These are phyloP conservation scores for Melinaea marsaeus DNA, from an alignment of 2,888 invertebrate genomes.

Conservation along the genomic window DNA sequence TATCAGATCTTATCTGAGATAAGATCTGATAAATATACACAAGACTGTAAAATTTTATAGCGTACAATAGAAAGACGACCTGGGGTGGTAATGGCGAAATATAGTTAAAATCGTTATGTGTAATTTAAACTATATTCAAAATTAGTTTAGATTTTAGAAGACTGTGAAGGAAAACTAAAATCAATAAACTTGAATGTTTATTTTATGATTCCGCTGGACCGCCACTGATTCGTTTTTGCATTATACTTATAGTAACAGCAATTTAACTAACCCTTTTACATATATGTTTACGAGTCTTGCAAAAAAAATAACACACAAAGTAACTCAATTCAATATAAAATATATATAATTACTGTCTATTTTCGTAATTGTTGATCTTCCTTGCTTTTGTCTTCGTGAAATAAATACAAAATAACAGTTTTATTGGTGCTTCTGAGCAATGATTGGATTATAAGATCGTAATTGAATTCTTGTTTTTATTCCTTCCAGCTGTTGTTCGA, in stretches of 20 bases:
- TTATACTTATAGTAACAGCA: no score
- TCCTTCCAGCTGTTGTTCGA: slow-evolving; percentile 27
- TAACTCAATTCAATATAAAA: no score
- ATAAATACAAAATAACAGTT: slow-evolving; percentile 30
- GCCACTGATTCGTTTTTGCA: no score
- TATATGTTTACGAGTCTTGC: no score
- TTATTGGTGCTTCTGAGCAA: slow-evolving; percentile 26
- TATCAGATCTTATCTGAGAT: slow-evolving; percentile 24
- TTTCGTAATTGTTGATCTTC: no score
- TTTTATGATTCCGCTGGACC: not conserved
- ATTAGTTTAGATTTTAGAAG: not conserved
- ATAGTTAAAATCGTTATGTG: slow-evolving; percentile 15
- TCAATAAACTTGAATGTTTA: not conserved
- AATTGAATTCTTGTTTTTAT: slow-evolving; percentile 35
- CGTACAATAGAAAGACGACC: slow-evolving; percentile 21
- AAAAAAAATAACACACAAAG: no score
- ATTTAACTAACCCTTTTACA: no score
- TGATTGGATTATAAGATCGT: slow-evolving; percentile 34
- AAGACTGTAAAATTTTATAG: slow-evolving; percentile 29
- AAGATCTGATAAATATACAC: no score
- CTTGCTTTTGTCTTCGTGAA: not conserved
- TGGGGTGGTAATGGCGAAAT: slow-evolving; percentile 28
- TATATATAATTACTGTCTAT: no score
- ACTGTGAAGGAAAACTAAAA: no score
- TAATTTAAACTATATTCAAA: slow-evolving; percentile 5